A percentile compares a stretch with the other conserved stretches of the same genome.
phyloP scores from a whole-genome alignment of 2,797 vertebrate genomes.

The Lepidocolaptes lacrymiger region DNA sequence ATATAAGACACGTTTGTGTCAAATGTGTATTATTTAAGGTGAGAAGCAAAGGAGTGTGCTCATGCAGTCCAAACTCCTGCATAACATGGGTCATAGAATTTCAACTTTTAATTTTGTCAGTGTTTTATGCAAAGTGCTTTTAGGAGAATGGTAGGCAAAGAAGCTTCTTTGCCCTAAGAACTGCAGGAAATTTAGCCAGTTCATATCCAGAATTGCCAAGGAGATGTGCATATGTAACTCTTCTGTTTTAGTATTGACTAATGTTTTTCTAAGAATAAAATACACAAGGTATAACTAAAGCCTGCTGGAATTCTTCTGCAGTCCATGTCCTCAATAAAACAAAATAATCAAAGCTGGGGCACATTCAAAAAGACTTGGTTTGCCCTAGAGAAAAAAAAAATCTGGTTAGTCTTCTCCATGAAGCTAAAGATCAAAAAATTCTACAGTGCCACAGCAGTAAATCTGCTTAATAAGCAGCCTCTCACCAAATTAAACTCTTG shows the following conservation, averaged over 20 bases:
- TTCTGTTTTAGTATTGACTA: background rate
- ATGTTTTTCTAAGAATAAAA: background rate
- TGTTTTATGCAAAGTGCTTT: background rate
- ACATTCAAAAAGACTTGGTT: background rate
- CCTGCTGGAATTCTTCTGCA: background rate
- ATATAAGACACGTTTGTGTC: background rate
- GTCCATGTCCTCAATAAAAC: background rate
- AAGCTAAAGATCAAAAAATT: background rate
- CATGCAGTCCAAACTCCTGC: background rate
- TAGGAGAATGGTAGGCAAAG: background rate
- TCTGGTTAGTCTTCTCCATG: background rate
- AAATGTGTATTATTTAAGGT: background rate
- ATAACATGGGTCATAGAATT: background rate
- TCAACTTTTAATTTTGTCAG: background rate
- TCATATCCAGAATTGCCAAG: background rate
- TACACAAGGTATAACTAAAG: background rate
- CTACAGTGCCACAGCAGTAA: background rate
- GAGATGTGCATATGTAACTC: background rate
- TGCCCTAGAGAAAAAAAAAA: background rate
- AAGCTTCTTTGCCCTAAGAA: background rate
- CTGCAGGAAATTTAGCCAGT: background rate
- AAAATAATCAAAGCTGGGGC: background rate
- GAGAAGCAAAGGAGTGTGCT: background rate
- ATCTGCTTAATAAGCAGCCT: background rate
- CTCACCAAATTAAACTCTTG: background rate